Conservation (phyloP, 2,113 vertebrate genomes). For the Motacilla tschutschensis region DNA sequence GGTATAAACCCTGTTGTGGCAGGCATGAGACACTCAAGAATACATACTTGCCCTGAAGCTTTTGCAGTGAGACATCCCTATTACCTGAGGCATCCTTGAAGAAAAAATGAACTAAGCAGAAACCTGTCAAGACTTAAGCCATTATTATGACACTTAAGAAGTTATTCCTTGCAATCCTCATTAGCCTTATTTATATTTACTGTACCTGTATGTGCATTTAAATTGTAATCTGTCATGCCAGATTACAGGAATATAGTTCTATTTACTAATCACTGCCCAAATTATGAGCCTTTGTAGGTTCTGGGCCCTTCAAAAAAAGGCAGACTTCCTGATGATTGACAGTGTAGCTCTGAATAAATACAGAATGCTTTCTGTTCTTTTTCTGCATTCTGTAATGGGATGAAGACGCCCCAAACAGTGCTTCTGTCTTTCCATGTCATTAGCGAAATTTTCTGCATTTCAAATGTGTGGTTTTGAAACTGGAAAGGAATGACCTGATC, state of each 20-base stretch:
- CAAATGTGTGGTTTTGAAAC: not conserved
- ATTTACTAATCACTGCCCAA: not conserved
- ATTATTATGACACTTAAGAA: not conserved
- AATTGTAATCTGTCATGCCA: not conserved
- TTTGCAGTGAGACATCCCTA: not conserved
- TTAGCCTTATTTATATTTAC: not conserved
- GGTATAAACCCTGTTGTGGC: not conserved
- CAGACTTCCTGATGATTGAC: not conserved
- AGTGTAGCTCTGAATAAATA: conserved; percentile 15
- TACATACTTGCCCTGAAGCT: not conserved
- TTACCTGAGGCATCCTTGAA: not conserved
- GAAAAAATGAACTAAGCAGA: not conserved
- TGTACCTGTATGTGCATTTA: not conserved
- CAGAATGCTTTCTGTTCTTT: not conserved
- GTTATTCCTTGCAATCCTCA: not conserved
- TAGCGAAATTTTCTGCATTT: not conserved
- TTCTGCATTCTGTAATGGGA: not conserved
- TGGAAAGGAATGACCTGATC: not conserved
- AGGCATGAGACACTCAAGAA: not conserved
- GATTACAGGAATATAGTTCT: not conserved
- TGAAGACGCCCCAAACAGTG: not conserved
- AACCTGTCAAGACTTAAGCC: not conserved
- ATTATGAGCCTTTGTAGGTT: not conserved
- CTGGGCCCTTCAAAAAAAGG: not conserved
- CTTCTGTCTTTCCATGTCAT: not conserved